phyloP scores from a whole-genome alignment of 2,888 invertebrate species.

The Diaphora mendica region DNA sequence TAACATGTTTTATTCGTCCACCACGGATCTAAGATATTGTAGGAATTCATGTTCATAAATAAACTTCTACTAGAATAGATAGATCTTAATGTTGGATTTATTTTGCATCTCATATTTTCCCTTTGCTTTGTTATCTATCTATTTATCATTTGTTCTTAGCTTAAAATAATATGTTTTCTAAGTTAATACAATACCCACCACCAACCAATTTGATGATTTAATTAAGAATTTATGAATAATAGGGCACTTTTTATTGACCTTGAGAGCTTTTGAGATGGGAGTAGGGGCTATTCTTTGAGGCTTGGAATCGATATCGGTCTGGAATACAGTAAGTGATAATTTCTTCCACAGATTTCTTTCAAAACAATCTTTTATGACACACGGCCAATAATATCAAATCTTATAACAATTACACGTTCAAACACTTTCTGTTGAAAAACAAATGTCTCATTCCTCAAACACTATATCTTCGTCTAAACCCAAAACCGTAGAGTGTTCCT shows the following conservation, averaged over 20 bases:
- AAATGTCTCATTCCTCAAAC: slow-evolving; percentile 3
- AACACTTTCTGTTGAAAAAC: background rate
- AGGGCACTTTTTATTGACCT: too few species aligned
- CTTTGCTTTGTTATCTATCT: too few species aligned
- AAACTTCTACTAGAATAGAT: background rate
- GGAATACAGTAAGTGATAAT: too few species aligned
- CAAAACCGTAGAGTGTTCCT: slow-evolving; percentile 19
- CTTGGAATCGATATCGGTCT: too few species aligned
- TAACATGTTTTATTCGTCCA: slow-evolving; percentile 40
- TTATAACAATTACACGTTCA: background rate
- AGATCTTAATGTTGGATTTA: background rate
- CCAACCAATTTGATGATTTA: too few species aligned
- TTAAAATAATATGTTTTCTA: too few species aligned
- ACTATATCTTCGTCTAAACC: slow-evolving; percentile 22
- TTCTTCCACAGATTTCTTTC: too few species aligned
- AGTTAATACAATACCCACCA: too few species aligned
- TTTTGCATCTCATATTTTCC: background rate
- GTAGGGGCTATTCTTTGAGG: too few species aligned
- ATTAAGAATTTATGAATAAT: too few species aligned
- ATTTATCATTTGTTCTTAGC: too few species aligned
- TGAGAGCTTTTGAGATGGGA: too few species aligned
- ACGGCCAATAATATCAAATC: background rate
- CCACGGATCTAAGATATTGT: slow-evolving; percentile 26
- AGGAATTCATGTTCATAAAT: background rate
- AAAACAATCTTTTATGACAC: background rate